Evolutionary conservation across 2,888 invertebrate genomes (phyloP), one percentile per base, ranked within the genome.

Genomic region (Hypercompe scribonia): DNA sequence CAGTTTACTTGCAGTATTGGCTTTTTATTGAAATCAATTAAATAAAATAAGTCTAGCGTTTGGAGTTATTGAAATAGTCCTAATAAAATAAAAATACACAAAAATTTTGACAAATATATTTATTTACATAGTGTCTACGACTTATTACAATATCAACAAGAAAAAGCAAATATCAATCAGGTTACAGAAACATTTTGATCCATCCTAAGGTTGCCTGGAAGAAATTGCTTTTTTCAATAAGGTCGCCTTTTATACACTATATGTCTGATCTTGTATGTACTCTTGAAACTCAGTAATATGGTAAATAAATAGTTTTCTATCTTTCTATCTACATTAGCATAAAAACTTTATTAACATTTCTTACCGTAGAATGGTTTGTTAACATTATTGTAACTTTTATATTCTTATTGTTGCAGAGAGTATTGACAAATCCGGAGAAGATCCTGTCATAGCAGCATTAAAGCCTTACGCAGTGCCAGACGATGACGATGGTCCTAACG

Each of bases 351-450:
- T 2, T 42, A 3, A 42, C 4, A 39, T n/a, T n/a, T n/a, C n/a
- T n/a, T n/a, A n/a, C n/a, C n/a, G n/a, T n/a, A n/a, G 13, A 39
- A 39, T 39, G 11, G 13, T 46, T 46, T 46, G 5, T 5, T 5
- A 21, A 10, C 39, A 65, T 28, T n/a, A 21, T 58, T 21, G 28
- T 18, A 61, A 61, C 11, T 46, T 24, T 42, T 74, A 3, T 46
- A 46, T 74, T 74, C 28, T 58, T 68, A 50, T 74, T 74, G 71
- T 74, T 95, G 68, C 95, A 95, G 95, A 95, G 85, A 93, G 92
- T 80, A 93, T 95, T 75, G 95, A 95, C 84, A 95, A 94, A 88
- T 93, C 94, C 42, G 94, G 94, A 13, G 95, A 95, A 83, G 95
- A 95, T 76, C 94, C 94, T 50, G 92, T 94, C 36, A 89, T 93